Percentiles rank a stretch among this genome's conserved stretches.
Conservation (phyloP, 1,140 invertebrate species). For the Schlechtendalia chinensis region DNA sequence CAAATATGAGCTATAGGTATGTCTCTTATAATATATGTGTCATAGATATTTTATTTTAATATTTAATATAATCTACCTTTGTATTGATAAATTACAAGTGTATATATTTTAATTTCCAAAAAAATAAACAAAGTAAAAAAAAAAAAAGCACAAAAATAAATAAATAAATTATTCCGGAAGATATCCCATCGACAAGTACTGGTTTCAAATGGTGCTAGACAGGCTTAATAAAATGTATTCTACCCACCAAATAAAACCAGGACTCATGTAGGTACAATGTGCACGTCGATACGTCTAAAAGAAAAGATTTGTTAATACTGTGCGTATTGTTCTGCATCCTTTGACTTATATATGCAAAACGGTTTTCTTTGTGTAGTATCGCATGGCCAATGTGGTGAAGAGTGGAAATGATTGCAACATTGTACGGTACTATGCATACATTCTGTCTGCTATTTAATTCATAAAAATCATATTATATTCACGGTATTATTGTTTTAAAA, state of each 20-base stretch:
- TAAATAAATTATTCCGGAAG: not conserved
- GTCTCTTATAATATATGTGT: not conserved
- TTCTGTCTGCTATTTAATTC: constrained; percentile 14
- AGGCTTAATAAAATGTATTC: constrained; percentile 5
- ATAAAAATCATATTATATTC: constrained; percentile 42
- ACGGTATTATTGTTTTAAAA: constrained; percentile 39
- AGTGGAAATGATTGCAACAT: not conserved
- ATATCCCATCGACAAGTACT: constrained; percentile 32
- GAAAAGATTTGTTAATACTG: not conserved
- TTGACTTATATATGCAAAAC: constrained; percentile 12
- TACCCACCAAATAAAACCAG: constrained; percentile 43
- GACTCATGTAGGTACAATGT: not conserved
- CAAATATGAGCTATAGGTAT: constrained; percentile 19
- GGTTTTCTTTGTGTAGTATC: not conserved
- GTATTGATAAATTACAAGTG: not conserved
- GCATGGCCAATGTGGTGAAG: not conserved
- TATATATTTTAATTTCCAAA: not conserved
- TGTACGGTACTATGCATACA: constrained; percentile 10
- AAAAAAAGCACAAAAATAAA: not conserved
- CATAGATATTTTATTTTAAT: constrained; percentile 16
- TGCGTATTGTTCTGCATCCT: not conserved
- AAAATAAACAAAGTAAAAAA: not conserved
- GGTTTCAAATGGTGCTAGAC: constrained; percentile 50
- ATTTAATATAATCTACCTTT: too few species aligned
- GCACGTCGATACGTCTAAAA: not conserved